A percentile compares a stretch with the other conserved stretches of the same genome.
Conservation (phyloP, 2,888 invertebrate genomes). For the Bibio marci region DNA sequence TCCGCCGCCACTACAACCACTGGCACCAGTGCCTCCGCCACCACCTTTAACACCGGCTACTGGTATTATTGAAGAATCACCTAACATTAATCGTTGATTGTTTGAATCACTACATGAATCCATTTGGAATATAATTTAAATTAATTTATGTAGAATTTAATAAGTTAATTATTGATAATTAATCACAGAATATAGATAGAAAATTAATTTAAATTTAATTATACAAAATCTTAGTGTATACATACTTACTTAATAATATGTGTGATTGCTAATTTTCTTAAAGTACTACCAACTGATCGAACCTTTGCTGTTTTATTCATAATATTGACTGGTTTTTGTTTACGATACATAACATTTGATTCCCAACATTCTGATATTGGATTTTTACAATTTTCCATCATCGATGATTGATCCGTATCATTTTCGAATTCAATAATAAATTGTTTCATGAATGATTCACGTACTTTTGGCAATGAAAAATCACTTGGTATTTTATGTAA, state of each 20-base stretch:
- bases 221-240: conserved; percentile 5
- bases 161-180: not conserved
- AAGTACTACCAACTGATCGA: conserved; percentile 58
- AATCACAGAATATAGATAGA: not conserved
- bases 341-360: conserved; percentile 59
- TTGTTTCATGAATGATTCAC: conserved; percentile 98
- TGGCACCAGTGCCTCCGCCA: not conserved
- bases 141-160: not conserved
- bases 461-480: conserved; percentile 77
- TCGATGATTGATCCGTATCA: conserved; percentile 41
- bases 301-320: conserved; percentile 70
- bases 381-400: conserved; percentile 24
- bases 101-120: conserved; percentile 67
- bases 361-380: conserved; percentile 44
- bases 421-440: conserved; percentile 82
- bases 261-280: conserved; percentile 65
- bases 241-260: conserved; percentile 66
- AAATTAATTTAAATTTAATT: conserved; percentile 3
- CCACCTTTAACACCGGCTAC: conserved; percentile 48
- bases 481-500: conserved; percentile 87
- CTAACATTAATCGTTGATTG: conserved; percentile 78
- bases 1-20: conserved; percentile 22
- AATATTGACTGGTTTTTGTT: conserved; percentile 67
- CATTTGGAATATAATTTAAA: conserved; percentile 6
- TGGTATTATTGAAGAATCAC: conserved; percentile 86